Evolutionary conservation across 2,113 vertebrate genomes (phyloP).

Genomic region (Aythya baeri): DNA sequence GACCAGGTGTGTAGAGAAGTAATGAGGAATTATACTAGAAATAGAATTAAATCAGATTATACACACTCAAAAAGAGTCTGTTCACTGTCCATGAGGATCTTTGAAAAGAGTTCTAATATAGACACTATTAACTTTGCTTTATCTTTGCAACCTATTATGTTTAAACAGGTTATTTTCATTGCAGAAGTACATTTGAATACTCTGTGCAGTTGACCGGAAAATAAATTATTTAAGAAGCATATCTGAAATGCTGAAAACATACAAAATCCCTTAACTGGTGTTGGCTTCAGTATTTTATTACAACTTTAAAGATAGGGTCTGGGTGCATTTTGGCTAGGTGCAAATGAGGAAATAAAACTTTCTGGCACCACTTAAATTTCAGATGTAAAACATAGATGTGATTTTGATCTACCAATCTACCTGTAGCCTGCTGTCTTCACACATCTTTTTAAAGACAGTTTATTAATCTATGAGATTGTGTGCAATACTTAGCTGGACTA

Average conservation of each 20-base stretch:
- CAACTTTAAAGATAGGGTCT: not conserved
- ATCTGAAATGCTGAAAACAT: not conserved
- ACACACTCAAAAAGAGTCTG: not conserved
- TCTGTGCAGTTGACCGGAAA: not conserved
- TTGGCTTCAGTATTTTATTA: not conserved
- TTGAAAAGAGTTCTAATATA: not conserved
- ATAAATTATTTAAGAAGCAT: not conserved
- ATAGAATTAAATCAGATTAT: not conserved
- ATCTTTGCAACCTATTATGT: not conserved
- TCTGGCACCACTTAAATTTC: not conserved
- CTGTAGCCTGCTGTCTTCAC: not conserved
- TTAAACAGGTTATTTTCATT: not conserved
- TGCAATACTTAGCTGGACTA: not conserved
- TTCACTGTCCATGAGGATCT: not conserved
- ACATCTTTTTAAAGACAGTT: not conserved
- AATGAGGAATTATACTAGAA: not conserved
- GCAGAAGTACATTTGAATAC: not conserved
- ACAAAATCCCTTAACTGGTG: not conserved
- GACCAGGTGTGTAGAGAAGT: not conserved
- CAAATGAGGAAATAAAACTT: not conserved
- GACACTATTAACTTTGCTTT: not conserved
- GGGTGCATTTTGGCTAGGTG: not conserved
- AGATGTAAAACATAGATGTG: not conserved
- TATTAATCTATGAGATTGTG: not conserved
- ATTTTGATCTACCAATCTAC: not conserved